Evolutionary conservation across 1,140 invertebrate species (phyloP).

Genomic region (Aphidius ervi): DNA sequence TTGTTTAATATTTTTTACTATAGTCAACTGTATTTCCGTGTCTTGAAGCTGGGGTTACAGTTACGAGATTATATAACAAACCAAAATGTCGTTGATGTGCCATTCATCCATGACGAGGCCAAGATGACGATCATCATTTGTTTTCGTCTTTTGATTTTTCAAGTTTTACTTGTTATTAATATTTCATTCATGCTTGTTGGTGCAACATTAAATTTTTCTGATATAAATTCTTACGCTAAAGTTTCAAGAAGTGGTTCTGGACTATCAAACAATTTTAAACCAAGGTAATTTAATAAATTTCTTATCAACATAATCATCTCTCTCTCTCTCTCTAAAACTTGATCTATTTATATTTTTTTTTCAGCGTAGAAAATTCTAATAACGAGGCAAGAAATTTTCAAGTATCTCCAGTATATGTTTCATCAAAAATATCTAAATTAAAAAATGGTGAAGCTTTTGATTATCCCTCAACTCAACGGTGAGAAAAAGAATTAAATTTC

Average conservation of each 20-base stretch:
- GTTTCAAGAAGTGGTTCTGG: slow-evolving; percentile 41
- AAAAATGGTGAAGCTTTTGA: slow-evolving; percentile 41
- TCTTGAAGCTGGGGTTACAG: slow-evolving; percentile 26
- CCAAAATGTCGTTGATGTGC: slow-evolving; percentile 11
- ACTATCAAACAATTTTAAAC: slow-evolving; percentile 3
- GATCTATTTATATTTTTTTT: not conserved
- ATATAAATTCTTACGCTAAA: slow-evolving; percentile 40
- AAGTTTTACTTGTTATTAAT: slow-evolving; percentile 23
- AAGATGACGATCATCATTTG: slow-evolving; percentile 4
- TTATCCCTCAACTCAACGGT: slow-evolving; percentile 32
- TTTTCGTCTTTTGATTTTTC: slow-evolving; percentile 31
- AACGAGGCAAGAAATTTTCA: slow-evolving; percentile 19
- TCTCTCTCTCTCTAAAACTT: not conserved
- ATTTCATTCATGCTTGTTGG: slow-evolving; percentile 25
- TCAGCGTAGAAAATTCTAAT: not conserved
- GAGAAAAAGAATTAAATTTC: slow-evolving; percentile 5
- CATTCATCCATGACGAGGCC: slow-evolving; percentile 30
- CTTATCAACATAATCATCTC: not conserved
- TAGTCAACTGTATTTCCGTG: not conserved
- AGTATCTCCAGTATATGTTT: slow-evolving; percentile 34
- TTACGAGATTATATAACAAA: slow-evolving; percentile 46
- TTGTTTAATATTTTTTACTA: slow-evolving; percentile 20
- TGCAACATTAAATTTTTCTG: slow-evolving; percentile 23
- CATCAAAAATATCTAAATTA: slow-evolving; percentile 26
- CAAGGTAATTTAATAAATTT: not conserved